Evolutionary conservation across 2,113 vertebrate species (phyloP), one percentile per base, ranked within the genome.

Genomic region (Corythaeola cristata): DNA sequence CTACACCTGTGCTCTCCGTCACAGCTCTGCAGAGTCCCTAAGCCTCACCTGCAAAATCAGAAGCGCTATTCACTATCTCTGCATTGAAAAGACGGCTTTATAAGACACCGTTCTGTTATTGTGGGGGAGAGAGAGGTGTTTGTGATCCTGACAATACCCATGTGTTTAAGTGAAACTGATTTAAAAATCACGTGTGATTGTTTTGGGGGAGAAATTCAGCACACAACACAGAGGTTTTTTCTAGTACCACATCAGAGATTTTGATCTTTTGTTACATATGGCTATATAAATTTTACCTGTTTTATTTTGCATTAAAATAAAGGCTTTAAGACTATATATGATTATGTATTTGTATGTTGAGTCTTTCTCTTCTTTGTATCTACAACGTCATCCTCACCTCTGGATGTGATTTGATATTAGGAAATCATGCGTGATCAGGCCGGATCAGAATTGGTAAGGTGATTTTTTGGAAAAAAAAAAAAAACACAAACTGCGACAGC

Each of bases 221-320:
- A 96, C 21, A 21, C 88, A 93, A 80, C 97, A 94, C 82, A 93
- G 92, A 88, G 56, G 55, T 87, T 91, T 96, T 98, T 96, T 85
- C 93, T 98, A 98, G 93, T 97, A 97, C 53, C 76, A 91, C 79
- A 5, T 94, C 49, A 96, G 67, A 96, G 74, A 89, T 94, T 97
- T 97, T 94, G 90, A 95, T 97, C 95, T 93, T 95, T 96, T 98
- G 88, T 97, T 98, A 96, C 96, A 96, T 98, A 97, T 97, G 88
- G 94, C 96, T 96, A 97, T 97, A 98, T 96, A 98, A 97, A 98
- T 96, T 97, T 97, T 97, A 96, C 95, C 96, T 96, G 89, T 73
- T 97, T 96, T 98, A 98, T 98, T 98, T 98, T 98, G 93, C 98
- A 98, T 98, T 98, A 95, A 98, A 98, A 98, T 98, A 98, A 98